A percentile compares a stretch with the other conserved stretches of the same genome.
phyloP scores from a whole-genome alignment of 2,113 vertebrate species.

The Bujurquina vittata region DNA sequence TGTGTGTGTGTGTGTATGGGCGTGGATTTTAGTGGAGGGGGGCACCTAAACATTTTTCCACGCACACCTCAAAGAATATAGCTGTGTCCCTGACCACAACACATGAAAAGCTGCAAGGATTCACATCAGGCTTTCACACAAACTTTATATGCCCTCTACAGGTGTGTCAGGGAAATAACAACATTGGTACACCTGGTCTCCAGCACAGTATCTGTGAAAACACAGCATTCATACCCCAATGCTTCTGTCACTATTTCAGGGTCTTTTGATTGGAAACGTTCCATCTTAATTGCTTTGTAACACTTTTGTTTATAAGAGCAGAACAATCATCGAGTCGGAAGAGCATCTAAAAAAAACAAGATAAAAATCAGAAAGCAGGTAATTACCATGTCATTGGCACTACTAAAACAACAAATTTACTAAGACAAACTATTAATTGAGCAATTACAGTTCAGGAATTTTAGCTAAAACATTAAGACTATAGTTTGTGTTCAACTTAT shows the following conservation, averaged over 20 bases:
- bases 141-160: conserved; percentile 20
- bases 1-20: too few relatives aligned
- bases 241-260: not conserved
- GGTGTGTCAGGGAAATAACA: conserved; percentile 17
- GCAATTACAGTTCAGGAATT: not conserved
- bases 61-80: too few relatives aligned
- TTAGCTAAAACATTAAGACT: not conserved
- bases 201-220: not conserved
- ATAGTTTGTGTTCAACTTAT: not conserved
- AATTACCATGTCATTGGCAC: not conserved
- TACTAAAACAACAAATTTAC: not conserved
- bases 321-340: not conserved
- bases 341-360: not conserved
- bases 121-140: not conserved
- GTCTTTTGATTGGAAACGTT: not conserved
- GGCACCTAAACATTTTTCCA: too few relatives aligned
- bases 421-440: not conserved
- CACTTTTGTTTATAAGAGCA: not conserved
- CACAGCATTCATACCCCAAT: not conserved
- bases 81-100: too few relatives aligned
- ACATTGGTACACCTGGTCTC: not conserved
- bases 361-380: not conserved
- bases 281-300: not conserved
- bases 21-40: too few relatives aligned
- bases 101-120: too few relatives aligned